Evolutionary conservation across 92 coral and sea anemone genomes (phyloP).

Genomic region (Paramuricea clavata): DNA sequence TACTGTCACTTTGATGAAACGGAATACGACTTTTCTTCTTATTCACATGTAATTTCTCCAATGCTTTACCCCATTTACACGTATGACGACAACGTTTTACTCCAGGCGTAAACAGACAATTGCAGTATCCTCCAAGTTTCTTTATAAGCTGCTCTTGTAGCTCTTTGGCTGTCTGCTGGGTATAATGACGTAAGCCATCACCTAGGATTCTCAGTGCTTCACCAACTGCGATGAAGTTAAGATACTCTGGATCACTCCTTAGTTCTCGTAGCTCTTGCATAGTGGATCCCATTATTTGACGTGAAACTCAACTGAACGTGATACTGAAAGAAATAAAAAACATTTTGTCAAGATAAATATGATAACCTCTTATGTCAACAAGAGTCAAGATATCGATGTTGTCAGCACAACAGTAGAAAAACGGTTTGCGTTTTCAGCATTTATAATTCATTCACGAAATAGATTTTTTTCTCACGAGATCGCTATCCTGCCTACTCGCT

Average conservation of each 20-base stretch:
- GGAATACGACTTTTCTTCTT: slow-evolving; percentile 54
- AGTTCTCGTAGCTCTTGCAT: neutral
- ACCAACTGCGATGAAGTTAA: slow-evolving; percentile 30
- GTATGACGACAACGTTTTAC: neutral
- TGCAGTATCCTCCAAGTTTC: neutral
- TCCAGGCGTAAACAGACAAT: slow-evolving; percentile 1
- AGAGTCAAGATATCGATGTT: too few species aligned
- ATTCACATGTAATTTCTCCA: slow-evolving; percentile 57
- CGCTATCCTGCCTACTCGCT: too few species aligned
- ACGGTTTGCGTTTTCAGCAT: too few species aligned
- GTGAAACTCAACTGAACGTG: neutral
- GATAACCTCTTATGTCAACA: too few species aligned
- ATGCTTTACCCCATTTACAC: slow-evolving; percentile 17
- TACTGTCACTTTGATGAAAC: slow-evolving; percentile 79
- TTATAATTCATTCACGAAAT: too few species aligned
- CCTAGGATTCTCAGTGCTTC: slow-evolving; percentile 9
- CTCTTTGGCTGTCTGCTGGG: neutral
- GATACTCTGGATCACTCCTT: neutral
- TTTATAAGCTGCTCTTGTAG: neutral
- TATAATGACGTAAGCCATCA: slow-evolving; percentile 17
- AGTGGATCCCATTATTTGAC: neutral
- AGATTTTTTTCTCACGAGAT: too few species aligned
- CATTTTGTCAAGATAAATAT: too few species aligned
- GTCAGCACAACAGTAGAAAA: too few species aligned
- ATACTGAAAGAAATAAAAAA: too few species aligned